Evolutionary conservation across 2,797 vertebrate genomes (phyloP), one percentile per base, ranked within the genome.

Genomic region (Naso thynnoides): DNA sequence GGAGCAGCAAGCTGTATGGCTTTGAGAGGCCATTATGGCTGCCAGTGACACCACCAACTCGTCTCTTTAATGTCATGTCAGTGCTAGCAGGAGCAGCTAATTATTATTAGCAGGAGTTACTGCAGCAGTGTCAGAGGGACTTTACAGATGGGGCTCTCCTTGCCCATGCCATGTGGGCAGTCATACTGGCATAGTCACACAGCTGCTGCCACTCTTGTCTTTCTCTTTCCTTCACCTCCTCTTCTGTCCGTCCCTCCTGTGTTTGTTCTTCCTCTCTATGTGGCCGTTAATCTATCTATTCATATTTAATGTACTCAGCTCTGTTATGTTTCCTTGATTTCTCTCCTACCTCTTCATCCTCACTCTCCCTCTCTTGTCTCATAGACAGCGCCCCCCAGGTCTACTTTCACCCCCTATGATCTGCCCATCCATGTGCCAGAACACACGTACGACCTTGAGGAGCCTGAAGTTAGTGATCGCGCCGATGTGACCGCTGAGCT

Each of bases 401-500:
- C 88, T 41, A 53, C 72, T 36, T 80, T 79, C 53, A 76, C 65
- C 11, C 78, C 76, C 4, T 53, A 49, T 61, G 74, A 88, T 66
- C 79, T 79, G 59, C 88, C 91, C 73, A 88, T 92, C 82, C 86
- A 92, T 33, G 41, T 92, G 42, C 89, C 91, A 6, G 92, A 94
- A 60, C 92, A 91, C 86, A 93, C 90, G 0, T 90, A 90, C 23
- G 91, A 93, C 82, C 61, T 82, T 2, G 89, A 92, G 79, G 86
- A 91, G 39, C 33, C 71, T 13, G 81, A 88, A 42, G 74, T 55
- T 27, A 69, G 76, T 57, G 77, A 83, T 21, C 83, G 89, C 3
- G 60, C 16, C 0, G 83, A 91, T 73, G 89, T 95, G 48, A 90
- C 94, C 63, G 86, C 91, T 36, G 93, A 95, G 66, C 92, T 95